Base-by-base conservation (phyloP, 2,888 invertebrate genomes). In the Danaus chrysippus region DNA sequence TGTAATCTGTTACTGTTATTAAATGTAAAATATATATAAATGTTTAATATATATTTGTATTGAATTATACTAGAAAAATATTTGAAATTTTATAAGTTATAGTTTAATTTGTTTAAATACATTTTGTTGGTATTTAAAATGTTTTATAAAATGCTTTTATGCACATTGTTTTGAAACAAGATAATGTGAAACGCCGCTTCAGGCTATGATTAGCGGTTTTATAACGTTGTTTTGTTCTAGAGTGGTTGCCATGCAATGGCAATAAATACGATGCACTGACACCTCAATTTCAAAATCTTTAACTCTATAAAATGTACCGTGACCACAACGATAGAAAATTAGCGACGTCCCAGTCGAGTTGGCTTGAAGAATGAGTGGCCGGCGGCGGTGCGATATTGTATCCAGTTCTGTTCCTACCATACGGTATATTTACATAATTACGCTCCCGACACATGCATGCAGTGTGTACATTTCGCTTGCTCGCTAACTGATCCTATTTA, bases 261-360 rank as follows among this genome's bases (percentile, higher is more conserved):
- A 80, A 87, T 89, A 89, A 88, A 89, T 87, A 85, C 79, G 76
- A 80, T 82, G 75, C 77, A 82, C 86, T 84, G 88, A 86, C 86
- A 87, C 89, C 81, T 87, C 83, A 87, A 86, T 88, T 89, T 86
- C 78, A 78, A 80, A 87, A 86, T 82, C 78, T 79, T 80, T 78
- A 82, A 78, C 82, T 83, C 83, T 85, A 87, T 86, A 88, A 89
- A 87, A 83, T 84, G 81, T 76, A 80, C 77, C 78, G 80, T 82
- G 86, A 83, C 83, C 81, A 79, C 86, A 88, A 87, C 87, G 87
- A 89, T 89, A 87, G 87, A 89, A 90, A 91, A 91, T 91, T 89
- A 90, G 91, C 85, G 81, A 86, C 81, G 85, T 89, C 86, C 86
- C 83, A 84, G 84, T 83, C 82, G 82, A 85, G 86, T 87, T 81